Evolutionary conservation across 1,140 invertebrate species (phyloP).

Genomic region (Temnothorax nylanderi): DNA sequence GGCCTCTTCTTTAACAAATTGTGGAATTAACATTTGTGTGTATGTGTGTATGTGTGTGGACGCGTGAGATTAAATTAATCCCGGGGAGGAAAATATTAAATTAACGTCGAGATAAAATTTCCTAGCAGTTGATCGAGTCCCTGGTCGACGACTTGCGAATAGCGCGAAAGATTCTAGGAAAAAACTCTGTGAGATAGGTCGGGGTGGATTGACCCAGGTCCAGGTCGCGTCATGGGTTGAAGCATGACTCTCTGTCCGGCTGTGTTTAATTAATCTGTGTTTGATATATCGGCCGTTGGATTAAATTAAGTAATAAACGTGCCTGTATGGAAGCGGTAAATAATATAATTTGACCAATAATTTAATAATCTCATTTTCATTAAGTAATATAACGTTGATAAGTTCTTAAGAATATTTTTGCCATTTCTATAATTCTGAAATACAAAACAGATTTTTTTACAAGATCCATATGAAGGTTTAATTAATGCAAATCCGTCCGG

Average conservation of each 20-base stretch:
- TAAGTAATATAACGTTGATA: background rate
- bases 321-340: background rate
- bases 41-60: background rate
- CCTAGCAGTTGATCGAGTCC: too few relatives aligned
- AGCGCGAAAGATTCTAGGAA: background rate
- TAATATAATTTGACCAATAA: background rate
- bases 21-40: background rate
- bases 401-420: background rate
- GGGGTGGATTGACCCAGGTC: conserved; percentile 11
- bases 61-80: background rate
- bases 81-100: background rate
- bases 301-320: background rate
- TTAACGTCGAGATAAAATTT: background rate
- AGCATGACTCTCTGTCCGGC: background rate
- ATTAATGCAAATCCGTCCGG: background rate
- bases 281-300: background rate
- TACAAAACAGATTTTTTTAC: background rate
- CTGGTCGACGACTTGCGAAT: background rate
- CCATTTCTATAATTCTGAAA: background rate
- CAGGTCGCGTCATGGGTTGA: background rate
- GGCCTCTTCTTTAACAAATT: background rate
- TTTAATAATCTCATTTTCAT: conserved; percentile 15
- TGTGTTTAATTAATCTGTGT: background rate
- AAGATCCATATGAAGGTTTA: background rate
- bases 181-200: background rate